Base-by-base conservation (phyloP, 2,113 vertebrate genomes). In the Campylomormyrus tamandua region DNA sequence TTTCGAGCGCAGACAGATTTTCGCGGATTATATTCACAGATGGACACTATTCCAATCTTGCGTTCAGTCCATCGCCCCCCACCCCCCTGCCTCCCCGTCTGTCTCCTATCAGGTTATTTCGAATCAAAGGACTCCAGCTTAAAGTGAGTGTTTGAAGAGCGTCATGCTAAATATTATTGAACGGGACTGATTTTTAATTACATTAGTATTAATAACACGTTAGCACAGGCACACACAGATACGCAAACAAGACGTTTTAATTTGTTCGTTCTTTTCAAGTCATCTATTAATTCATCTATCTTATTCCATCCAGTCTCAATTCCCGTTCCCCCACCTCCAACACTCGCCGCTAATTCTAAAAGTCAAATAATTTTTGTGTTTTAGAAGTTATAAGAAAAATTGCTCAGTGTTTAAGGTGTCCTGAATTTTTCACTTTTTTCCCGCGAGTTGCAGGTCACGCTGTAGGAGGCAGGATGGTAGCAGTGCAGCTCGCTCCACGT, bases 21-120 rank as follows among this genome's bases (percentile, higher is more conserved):
- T 93, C 91, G n/a, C 91, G 91, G 94, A 95, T 95, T 94, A 95
- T 70, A 87, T 91, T 92, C 93, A 92, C 95, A 95, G 94, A 96
- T 95, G 94, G 94, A 95, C 91, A 92, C 90, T 66, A 50, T 0
- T 80, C 89, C 94, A 93, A 94, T 94, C 93, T 94, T 92, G 91
- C 89, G 87, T 83, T 39, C 92, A 92, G 92, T 93, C 91, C 90
- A 90, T 90, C 91, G n/a, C 90, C 90, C 74, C 88, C 27, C 15
- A 87, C 5, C 89, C 90, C 58, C 31, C 13, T 31, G 45, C 88
- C 90, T 92, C 83, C 90, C 17, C 52, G 91, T 93, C 91, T 21
- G 27, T 84, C 52, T 48, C 21, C 50, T 17, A 87, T 56, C 85
- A 53, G 48, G 48, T 87, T 35, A 53, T 87, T 39, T 13, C 50